A percentile compares a stretch with the other conserved stretches of the same genome.
These are phyloP conservation scores for Myotis daubentonii DNA, from an alignment of 2,797 vertebrate genomes.

Conservation along the genomic window DNA sequence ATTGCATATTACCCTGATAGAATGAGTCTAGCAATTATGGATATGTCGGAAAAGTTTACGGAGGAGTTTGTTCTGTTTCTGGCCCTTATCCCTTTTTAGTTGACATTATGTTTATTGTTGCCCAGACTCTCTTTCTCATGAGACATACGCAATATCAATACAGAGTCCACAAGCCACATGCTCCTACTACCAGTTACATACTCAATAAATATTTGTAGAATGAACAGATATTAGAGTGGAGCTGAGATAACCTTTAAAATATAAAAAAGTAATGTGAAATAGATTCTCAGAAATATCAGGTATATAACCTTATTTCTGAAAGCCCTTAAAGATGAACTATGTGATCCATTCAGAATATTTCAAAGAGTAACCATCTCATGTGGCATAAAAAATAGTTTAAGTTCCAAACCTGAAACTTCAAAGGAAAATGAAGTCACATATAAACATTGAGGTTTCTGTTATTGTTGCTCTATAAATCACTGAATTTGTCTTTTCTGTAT, in stretches of 20 bases:
- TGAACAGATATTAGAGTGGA: neutral
- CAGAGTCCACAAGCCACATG: neutral
- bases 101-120: neutral
- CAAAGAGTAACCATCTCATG: neutral
- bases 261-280: neutral
- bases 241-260: slow-evolving; percentile 31
- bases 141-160: neutral
- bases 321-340: neutral
- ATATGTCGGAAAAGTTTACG: neutral
- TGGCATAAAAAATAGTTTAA: neutral
- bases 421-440: slow-evolving; percentile 13
- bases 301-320: neutral
- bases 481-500: neutral
- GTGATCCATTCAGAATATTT: slow-evolving; percentile 5
- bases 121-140: neutral
- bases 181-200: neutral
- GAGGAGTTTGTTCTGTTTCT: neutral
- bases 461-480: neutral
- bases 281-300: neutral
- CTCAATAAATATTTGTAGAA: neutral
- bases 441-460: neutral
- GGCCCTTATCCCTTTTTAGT: neutral
- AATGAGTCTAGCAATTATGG: neutral
- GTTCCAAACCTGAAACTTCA: neutral
- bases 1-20: neutral